Evolutionary conservation across 2,888 invertebrate species (phyloP), one percentile per base, ranked within the genome.

Genomic region (Drepanosiphum platanoidis): DNA sequence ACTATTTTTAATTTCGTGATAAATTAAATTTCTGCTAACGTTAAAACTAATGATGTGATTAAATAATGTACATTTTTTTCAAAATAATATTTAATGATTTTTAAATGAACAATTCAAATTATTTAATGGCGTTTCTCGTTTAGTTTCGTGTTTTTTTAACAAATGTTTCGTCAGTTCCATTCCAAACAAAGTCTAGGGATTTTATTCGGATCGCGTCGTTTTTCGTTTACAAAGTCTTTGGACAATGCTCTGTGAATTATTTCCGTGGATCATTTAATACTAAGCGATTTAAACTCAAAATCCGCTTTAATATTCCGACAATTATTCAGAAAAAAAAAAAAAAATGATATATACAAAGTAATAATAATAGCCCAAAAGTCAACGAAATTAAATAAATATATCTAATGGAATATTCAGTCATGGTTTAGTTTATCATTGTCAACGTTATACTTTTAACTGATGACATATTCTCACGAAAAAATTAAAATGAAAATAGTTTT

Each of bases 221-320:
- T n/a, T n/a, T n/a, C n/a, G n/a, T n/a, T n/a, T n/a, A 36, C 70
- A 42, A 42, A 30, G 42, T 72, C 42, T 72, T 27, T 4, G 30
- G 39, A 36, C 61, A 61, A 39, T 61, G 39, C 18, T 36, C 52
- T 30, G 30, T 77, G 36, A 77, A 61, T 77, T 77, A 77, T 77
- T 61, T 61, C 27, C 15, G 18, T 1, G 27, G 75, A 27, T 39
- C 36, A 27, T 61, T 36, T 36, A 61, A 36, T 61, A 27, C 46
- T 27, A 36, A 61, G 34, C 27, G 27, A 34, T 77, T 61, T 77
- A 9, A 22, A n/a, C 39, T 70, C 39, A n/a, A 70, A 58, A 58
- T 13, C 77, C 1, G 9, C 5, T 77, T 30, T 30, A 39, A 27
- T 61, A 61, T 77, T 39, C 30, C 7, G 18, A 77, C 15, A 75